Base-by-base conservation (phyloP, 2,113 vertebrate genomes). In the Empidonax alnorum region DNA sequence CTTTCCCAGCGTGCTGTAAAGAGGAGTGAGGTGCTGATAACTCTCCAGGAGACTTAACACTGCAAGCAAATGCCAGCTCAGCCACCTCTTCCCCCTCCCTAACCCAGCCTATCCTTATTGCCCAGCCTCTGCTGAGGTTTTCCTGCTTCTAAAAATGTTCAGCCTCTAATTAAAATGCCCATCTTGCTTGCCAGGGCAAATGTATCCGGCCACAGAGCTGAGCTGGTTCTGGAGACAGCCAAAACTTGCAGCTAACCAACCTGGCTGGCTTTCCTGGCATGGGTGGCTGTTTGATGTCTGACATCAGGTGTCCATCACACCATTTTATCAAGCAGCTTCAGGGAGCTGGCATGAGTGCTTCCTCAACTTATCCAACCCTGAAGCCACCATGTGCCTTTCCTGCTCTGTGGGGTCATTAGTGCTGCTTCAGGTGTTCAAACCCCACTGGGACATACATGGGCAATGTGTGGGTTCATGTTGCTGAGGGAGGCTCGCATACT, bases 111-210 rank as follows among this genome's bases (percentile, higher is more conserved):
- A 27, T 35, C 65, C 72, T 47, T 35, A 25, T 23, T 80, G 72
- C 47, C 1, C 23, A 93, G 61, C 56, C 52, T 88, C 73, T 9
- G 3, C 52, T 90, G 94, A 97, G 92, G 94, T 96, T 96, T 96
- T 96, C 85, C 79, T 86, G 90, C 76, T 96, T 83, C 95, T 97
- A 93, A 96, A 96, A 94, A 96, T 92, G 52, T 52, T 56, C 44
- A 86, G n/a, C n/a, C 92, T 94, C 68, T 94, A 84, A 93, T 88
- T 93, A 96, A 88, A 93, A 94, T 0, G 2, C 73, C 80, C 65
- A 35, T 75, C 68, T 78, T 69, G 9, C 73, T 86, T 91, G 82
- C 88, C 85, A 91, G 71, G 82, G 75, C 85, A 80, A 90, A 91
- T 0, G 8, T n/a, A 87, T 75, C 49, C 0, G 0, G 62, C 74